Conservation (phyloP, 2,113 vertebrate species). For the Coryphaenoides rupestris region DNA sequence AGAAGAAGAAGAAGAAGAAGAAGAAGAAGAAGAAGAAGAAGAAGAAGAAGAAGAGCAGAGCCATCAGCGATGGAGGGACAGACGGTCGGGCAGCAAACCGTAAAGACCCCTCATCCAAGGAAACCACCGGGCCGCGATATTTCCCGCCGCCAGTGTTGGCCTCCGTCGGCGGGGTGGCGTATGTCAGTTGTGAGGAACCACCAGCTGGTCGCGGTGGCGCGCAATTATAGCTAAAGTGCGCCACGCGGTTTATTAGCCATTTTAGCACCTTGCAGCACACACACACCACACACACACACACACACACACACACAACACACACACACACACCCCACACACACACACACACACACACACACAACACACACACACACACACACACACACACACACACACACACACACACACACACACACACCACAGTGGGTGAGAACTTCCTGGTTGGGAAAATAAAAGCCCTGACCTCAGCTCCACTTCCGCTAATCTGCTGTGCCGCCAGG, state of each 20-base stretch:
- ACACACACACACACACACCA: no score
- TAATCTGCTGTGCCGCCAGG: no score
- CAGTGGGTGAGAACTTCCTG: no score
- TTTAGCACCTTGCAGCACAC: neutral
- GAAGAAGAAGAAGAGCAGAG: conserved; percentile 17
- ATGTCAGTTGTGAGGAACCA: neutral
- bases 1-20: conserved; percentile 27
- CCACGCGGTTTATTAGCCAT: neutral
- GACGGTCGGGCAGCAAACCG: neutral
- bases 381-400: no score
- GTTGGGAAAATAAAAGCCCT: no score
- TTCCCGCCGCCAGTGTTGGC: neutral
- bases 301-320: no score
- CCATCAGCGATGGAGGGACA: neutral
- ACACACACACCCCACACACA: no score
- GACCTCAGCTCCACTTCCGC: no score
- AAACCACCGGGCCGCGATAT: neutral
- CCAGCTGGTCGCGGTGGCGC: neutral
- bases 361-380: no score
- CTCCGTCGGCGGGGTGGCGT: neutral
- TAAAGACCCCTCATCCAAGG: conserved; percentile 8
- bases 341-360: no score
- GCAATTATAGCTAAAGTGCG: neutral
- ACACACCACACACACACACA: no score
- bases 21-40: conserved; percentile 50